Evolutionary conservation across 2,888 invertebrate genomes (phyloP).

Genomic region (Phaedon cochleariae): DNA sequence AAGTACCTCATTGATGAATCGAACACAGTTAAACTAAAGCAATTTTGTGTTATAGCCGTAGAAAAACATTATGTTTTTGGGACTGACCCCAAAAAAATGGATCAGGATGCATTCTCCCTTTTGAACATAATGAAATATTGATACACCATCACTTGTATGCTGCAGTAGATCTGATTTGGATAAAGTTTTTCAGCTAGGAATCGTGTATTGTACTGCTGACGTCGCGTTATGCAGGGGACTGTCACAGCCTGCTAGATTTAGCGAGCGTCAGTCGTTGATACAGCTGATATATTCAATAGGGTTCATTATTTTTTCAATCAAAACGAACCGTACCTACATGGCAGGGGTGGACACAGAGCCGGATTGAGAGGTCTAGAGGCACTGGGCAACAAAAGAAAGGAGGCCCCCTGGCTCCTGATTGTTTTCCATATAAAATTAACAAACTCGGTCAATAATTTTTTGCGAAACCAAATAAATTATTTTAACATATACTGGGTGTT

Average conservation of each 20-base stretch:
- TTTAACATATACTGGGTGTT: too few species aligned
- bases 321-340: not conserved
- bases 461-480: too few species aligned
- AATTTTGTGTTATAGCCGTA: too few species aligned
- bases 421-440: too few species aligned
- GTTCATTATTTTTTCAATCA: conserved; percentile 18
- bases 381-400: too few species aligned
- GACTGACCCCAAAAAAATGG: not conserved
- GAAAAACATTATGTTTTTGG: too few species aligned
- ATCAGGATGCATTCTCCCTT: too few species aligned
- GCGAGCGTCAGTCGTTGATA: conserved; percentile 1
- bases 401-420: too few species aligned
- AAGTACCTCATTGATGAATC: too few species aligned
- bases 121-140: not conserved
- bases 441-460: too few species aligned
- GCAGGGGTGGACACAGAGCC: not conserved
- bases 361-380: too few species aligned
- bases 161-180: conserved; percentile 34
- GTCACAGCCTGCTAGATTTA: conserved; percentile 10
- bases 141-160: conserved; percentile 4
- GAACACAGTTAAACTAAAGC: too few species aligned
- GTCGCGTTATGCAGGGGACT: not conserved
- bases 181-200: conserved; percentile 14
- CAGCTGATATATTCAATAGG: conserved; percentile 13
- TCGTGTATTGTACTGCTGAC: not conserved